Conservation (phyloP, 2,888 invertebrate species). For the Platycheirus rosarum region DNA sequence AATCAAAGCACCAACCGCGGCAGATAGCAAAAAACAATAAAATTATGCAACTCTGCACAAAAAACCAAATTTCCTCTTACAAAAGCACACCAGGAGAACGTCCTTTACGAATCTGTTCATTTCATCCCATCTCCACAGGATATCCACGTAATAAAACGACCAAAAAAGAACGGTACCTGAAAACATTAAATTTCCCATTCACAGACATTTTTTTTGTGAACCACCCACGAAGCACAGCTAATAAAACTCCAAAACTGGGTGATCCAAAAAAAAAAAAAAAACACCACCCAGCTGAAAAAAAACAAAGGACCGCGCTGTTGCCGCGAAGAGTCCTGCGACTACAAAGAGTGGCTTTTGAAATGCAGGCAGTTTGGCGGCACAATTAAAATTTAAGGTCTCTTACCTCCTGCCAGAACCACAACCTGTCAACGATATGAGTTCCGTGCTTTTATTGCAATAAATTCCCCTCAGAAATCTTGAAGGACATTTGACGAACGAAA, state of each 20-base stretch:
- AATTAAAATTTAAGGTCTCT: constrained; percentile 45
- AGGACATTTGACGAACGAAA: constrained; percentile 23
- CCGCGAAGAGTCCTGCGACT: constrained; percentile 7
- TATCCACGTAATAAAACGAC: not conserved
- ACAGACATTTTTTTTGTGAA: constrained; percentile 13
- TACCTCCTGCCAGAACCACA: constrained; percentile 9
- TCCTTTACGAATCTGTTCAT: not conserved
- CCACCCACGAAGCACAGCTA: constrained; percentile 14
- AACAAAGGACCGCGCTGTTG: constrained; percentile 26
- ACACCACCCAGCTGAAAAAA: not conserved
- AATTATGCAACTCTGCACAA: constrained; percentile 42
- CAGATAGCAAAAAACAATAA: constrained; percentile 20
- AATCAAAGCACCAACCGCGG: not conserved
- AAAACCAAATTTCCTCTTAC: not conserved
- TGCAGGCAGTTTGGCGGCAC: constrained; percentile 14
- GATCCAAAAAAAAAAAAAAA: constrained; percentile 13
- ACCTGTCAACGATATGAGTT: constrained; percentile 30
- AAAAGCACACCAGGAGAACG: not conserved
- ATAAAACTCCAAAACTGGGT: constrained; percentile 41
- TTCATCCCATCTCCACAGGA: not conserved
- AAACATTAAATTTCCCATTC: constrained; percentile 46
- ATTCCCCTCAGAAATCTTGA: constrained; percentile 47
- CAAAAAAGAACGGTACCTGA: constrained; percentile 13
- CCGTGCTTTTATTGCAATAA: constrained; percentile 45
- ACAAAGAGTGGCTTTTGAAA: not conserved